Conservation (phyloP, 1,140 invertebrate species). For the Sitodiplosis mosellana region DNA sequence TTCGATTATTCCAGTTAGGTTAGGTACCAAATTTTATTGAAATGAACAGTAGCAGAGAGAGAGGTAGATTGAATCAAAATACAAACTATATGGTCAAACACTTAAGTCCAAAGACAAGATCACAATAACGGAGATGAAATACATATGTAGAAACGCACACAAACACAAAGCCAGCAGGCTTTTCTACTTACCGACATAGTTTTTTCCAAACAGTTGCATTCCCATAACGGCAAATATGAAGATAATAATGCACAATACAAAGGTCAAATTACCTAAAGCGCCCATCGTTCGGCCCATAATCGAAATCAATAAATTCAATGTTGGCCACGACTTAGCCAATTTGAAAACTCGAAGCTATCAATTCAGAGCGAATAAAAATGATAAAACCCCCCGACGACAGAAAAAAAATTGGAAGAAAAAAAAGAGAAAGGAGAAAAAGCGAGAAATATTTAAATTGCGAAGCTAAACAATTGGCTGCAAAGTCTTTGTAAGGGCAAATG, state of each 20-base stretch:
- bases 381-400: background rate
- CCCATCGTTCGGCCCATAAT: conserved; percentile 95
- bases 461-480: background rate
- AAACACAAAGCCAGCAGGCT: background rate
- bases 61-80: background rate
- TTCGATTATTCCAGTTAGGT: no score
- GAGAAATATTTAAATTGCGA: background rate
- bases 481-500: no score
- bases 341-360: conserved; percentile 88
- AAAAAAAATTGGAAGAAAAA: conserved; percentile 1
- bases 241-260: conserved; percentile 90
- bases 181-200: conserved; percentile 55
- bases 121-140: background rate
- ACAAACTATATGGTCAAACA: background rate
- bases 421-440: conserved; percentile 6
- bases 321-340: conserved; percentile 95
- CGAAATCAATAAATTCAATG: conserved; percentile 88
- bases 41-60: no score
- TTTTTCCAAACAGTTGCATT: conserved; percentile 88
- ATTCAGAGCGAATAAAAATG: background rate
- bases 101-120: background rate
- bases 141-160: background rate
- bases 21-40: no score
- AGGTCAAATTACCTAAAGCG: conserved; percentile 88
- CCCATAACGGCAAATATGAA: conserved; percentile 98